Evolutionary conservation across 2,888 invertebrate species (phyloP), one percentile per base, ranked within the genome.

Genomic region (Lasioglossum villosulum): DNA sequence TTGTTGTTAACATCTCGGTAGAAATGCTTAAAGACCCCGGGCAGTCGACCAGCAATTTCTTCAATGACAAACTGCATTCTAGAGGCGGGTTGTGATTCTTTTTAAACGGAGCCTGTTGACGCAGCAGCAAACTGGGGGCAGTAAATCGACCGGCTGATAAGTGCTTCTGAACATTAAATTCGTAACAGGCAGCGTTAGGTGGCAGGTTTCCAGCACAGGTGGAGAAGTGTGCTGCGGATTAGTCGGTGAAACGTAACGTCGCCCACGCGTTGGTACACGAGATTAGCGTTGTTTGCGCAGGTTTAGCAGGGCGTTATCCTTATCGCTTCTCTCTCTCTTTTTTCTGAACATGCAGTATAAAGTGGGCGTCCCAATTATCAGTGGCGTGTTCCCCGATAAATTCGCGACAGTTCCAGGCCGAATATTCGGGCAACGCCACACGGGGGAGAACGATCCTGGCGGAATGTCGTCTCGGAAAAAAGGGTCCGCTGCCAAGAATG

Each of bases 401-500:
- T 74, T 76, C 37, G 27, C 59, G 71, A 66, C 75, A 66, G 71
- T 76, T 59, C 37, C 74, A 30, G 34, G 19, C 14, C 34, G 79
- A 71, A 77, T 75, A 86, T 81, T 74, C 56, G n/a, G 75, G 73
- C 34, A 78, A 37, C 37, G 19, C 48, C 59, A 6, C 70, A 37
- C n/a, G 37, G 12, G 68, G 19, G 68, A 68, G 81, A 86, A 68
- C 80, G 75, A 78, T 86, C 66, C 77, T 84, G 80, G 78, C 76
- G 76, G 84, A 75, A 74, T 48, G 37, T 78, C 68, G 75, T 70
- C 63, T n/a, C 30, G 79, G 59, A 82, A 85, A 77, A 81, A 82
- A 78, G 45, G 82, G 37, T 83, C 76, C 78, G 79, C 48, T 88
- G 88, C 87, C 88, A 88, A 87, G 83, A 87, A 88, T 82, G 87